These are phyloP conservation scores for Bicyclus anynana DNA, from an alignment of 1,140 invertebrate genomes.

Conservation along the genomic window DNA sequence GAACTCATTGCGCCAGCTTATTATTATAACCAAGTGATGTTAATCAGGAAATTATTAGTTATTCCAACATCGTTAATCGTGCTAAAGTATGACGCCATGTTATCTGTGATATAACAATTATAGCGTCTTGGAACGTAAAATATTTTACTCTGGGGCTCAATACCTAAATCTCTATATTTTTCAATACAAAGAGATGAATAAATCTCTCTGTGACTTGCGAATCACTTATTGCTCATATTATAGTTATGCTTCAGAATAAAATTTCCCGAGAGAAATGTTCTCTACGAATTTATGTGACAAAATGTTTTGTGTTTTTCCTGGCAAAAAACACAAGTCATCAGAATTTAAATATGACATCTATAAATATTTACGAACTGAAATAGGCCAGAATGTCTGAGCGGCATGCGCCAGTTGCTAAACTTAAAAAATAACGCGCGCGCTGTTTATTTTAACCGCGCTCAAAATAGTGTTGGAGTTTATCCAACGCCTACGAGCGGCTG, in stretches of 20 bases:
- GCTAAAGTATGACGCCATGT: neutral
- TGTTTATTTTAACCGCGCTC: constrained; percentile 32
- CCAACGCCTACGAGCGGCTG: constrained; percentile 23
- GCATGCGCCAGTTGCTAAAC: neutral
- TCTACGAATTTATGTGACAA: neutral
- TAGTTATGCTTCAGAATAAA: neutral
- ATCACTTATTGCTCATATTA: too few species aligned
- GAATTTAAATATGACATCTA: neutral
- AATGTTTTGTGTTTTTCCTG: neutral
- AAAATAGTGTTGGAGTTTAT: constrained; percentile 38
- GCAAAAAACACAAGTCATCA: neutral
- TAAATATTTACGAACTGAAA: neutral
- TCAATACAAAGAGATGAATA: too few species aligned
- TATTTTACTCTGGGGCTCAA: too few species aligned
- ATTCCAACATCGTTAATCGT: neutral
- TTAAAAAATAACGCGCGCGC: constrained; percentile 17
- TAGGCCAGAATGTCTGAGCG: neutral
- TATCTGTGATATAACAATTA: neutral
- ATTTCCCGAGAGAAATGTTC: neutral
- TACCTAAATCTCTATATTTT: too few species aligned
- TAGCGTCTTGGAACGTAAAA: too few species aligned
- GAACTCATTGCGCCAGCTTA: neutral
- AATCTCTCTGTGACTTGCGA: too few species aligned
- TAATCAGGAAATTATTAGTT: neutral
- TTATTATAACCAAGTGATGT: neutral